phyloP scores from a whole-genome alignment of 37 sponge, comb jelly and placozoan genomes.

The Haliclona indistincta region DNA sequence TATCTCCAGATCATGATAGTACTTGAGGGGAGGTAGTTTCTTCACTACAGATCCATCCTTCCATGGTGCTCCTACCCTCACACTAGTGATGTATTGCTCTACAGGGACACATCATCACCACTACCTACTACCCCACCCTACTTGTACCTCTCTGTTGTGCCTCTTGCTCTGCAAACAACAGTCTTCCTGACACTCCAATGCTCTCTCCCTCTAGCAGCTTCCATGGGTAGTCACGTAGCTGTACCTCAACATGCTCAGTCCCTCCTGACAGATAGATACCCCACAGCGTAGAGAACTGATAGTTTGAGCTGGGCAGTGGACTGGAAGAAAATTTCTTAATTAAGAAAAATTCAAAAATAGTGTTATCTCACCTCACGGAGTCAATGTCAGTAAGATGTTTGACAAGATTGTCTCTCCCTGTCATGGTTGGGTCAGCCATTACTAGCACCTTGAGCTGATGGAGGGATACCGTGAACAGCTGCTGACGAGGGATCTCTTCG shows the following conservation, averaged over 20 bases:
- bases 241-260: constrained; percentile 56
- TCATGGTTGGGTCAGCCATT: constrained; percentile 75
- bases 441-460: constrained; percentile 34
- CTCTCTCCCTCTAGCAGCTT: constrained; percentile 41
- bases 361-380: constrained; percentile 33
- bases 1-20: constrained; percentile 80
- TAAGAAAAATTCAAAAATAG: background rate
- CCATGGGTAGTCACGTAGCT: constrained; percentile 79
- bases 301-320: constrained; percentile 57
- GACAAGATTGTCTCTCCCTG: constrained; percentile 52
- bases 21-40: constrained; percentile 82
- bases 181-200: constrained; percentile 54
- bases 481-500: constrained; percentile 1
- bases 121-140: background rate
- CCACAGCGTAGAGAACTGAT: constrained; percentile 80
- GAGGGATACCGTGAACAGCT: constrained; percentile 66
- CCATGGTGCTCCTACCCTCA: constrained; percentile 68
- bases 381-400: constrained; percentile 65
- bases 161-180: constrained; percentile 81
- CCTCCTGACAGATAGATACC: constrained; percentile 56
- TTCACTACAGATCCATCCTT: constrained; percentile 37
- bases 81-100: no score
- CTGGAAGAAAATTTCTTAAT: constrained; percentile 10
- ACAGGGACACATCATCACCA: no score
- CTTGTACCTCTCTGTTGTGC: constrained; percentile 58